These are phyloP conservation scores for Tor tambroides DNA, from an alignment of 2,113 vertebrate genomes.

Conservation along the genomic window DNA sequence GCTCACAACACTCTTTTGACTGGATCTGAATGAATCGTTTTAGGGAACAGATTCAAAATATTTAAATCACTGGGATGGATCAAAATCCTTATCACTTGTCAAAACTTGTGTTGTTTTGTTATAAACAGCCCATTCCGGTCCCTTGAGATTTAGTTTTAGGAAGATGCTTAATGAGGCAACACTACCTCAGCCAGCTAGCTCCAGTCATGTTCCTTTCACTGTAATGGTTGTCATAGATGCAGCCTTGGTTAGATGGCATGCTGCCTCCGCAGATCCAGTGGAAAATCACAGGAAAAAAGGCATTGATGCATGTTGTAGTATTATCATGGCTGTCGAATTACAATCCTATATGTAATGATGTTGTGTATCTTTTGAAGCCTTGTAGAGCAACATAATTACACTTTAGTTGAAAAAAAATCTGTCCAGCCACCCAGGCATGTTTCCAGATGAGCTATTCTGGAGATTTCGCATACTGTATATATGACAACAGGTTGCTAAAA, in stretches of 20 bases:
- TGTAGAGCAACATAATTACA: not conserved
- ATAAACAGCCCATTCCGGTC: not conserved
- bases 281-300: not conserved
- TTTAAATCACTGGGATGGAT: not conserved
- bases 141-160: not conserved
- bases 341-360: not conserved
- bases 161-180: not conserved
- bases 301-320: not conserved
- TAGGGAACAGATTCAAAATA: not conserved
- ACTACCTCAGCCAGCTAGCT: not conserved
- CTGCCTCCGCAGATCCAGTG: constrained; percentile 4
- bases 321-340: not conserved
- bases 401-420: not conserved
- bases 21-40: not conserved
- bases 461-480: not conserved
- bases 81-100: not conserved
- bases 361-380: no score
- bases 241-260: not conserved
- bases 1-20: not conserved
- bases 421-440: not conserved
- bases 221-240: constrained; percentile 30
- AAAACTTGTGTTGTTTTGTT: not conserved
- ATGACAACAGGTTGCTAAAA: not conserved
- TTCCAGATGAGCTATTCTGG: not conserved
- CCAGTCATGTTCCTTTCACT: not conserved